These are phyloP conservation scores for Trimorus sp. DNA, from an alignment of 2,888 invertebrate genomes.

Conservation along the genomic window DNA sequence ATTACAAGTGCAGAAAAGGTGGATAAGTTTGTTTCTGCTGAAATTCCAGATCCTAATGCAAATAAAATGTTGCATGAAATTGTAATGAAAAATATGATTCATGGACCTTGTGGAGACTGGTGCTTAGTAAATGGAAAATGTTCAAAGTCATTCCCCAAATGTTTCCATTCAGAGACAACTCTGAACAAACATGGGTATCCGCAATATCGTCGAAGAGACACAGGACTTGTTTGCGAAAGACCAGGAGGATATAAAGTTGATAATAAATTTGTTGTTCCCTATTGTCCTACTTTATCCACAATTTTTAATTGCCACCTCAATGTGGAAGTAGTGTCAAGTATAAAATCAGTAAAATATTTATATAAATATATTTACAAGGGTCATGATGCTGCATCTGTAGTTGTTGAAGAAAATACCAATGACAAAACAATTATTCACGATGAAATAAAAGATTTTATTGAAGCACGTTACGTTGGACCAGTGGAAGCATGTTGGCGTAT, in stretches of 20 bases:
- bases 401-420: constrained; percentile 1
- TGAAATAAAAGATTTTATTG: constrained; percentile 26
- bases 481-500: constrained; percentile 22
- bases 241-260: not conserved
- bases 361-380: constrained; percentile 19
- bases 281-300: not conserved
- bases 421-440: constrained; percentile 9
- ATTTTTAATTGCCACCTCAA: constrained; percentile 11
- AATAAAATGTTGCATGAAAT: not conserved
- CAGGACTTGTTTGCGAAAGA: not conserved
- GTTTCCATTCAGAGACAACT: not conserved
- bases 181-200: constrained; percentile 15
- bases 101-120: constrained; percentile 15
- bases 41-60: not conserved
- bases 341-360: constrained; percentile 11
- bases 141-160: not conserved
- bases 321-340: constrained; percentile 10
- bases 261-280: constrained; percentile 18
- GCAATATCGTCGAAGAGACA: constrained; percentile 6
- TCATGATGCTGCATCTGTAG: constrained; percentile 10
- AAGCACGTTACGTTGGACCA: constrained; percentile 16
- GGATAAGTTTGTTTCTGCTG: constrained; percentile 3
- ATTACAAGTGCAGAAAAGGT: not conserved
- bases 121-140: constrained; percentile 5
- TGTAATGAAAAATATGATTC: constrained; percentile 12